A percentile compares a stretch with the other conserved stretches of the same genome.
Conservation (phyloP, 2,113 vertebrate genomes). For the Chaetura pelagica region DNA sequence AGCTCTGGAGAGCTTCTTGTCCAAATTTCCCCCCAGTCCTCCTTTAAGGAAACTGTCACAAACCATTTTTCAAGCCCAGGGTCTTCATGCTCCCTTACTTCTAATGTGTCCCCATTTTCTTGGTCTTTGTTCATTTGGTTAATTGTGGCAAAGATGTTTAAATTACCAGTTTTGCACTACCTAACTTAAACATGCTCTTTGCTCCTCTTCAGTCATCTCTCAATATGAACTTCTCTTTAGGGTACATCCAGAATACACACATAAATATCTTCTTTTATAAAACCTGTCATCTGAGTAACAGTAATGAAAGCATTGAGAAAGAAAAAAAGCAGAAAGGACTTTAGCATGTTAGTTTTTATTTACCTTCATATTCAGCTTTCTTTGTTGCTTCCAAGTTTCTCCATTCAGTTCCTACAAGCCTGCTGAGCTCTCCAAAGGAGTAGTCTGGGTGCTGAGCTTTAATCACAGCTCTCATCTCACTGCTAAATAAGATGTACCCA, state of each 20-base stretch:
- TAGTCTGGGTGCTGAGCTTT: slow-evolving; percentile 98
- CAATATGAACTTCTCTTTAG: slow-evolving; percentile 7
- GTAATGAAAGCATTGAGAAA: neutral
- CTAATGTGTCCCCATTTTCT: neutral
- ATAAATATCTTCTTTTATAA: slow-evolving; percentile 11
- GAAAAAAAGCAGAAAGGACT: neutral
- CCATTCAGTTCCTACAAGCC: slow-evolving; percentile 98
- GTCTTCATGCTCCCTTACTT: neutral
- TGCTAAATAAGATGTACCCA: slow-evolving; percentile 99
- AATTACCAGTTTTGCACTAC: neutral
- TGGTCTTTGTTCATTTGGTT: neutral
- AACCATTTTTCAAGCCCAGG: neutral
- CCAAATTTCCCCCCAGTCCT: neutral
- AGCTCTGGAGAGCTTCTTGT: slow-evolving; percentile 12
- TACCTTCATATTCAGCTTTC: slow-evolving; percentile 99
- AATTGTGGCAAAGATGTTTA: slow-evolving; percentile 3
- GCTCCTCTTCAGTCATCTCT: slow-evolving; percentile 38
- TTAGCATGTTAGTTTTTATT: slow-evolving; percentile 48
- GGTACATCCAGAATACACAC: neutral
- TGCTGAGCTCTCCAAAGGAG: slow-evolving; percentile 97
- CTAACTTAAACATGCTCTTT: slow-evolving; percentile 9
- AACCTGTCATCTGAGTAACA: slow-evolving; percentile 9
- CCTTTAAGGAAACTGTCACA: neutral
- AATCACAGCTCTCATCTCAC: slow-evolving; percentile 98
- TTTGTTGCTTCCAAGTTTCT: slow-evolving; percentile 94